A percentile compares a stretch with the other conserved stretches of the same genome.
These are phyloP conservation scores for Moxostoma hubbsi DNA, from an alignment of 2,797 vertebrate species.

Conservation along the genomic window DNA sequence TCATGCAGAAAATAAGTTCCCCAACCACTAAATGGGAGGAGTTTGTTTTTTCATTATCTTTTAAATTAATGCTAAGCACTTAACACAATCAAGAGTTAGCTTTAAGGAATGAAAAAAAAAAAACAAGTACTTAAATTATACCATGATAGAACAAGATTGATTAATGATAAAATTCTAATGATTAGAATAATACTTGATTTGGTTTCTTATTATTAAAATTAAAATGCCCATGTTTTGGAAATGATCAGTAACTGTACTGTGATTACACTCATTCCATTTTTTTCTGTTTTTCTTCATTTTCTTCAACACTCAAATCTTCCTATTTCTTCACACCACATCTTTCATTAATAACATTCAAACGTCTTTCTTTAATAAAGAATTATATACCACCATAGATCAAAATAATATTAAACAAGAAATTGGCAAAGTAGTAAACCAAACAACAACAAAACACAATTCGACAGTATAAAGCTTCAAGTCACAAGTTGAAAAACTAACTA, in stretches of 20 bases:
- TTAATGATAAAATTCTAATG: conserved; percentile 71
- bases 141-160: conserved; percentile 39
- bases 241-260: conserved; percentile 41
- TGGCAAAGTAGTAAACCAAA: conserved; percentile 78
- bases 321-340: conserved; percentile 69
- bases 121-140: not conserved
- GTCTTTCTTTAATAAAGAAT: conserved; percentile 84
- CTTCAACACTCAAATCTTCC: conserved; percentile 60
- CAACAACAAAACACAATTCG: conserved; percentile 87
- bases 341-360: conserved; percentile 91
- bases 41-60: conserved; percentile 73
- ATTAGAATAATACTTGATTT: conserved; percentile 69
- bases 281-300: conserved; percentile 10
- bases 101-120: conserved; percentile 21
- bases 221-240: conserved; percentile 19
- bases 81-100: conserved; percentile 87
- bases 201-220: conserved; percentile 66
- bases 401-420: conserved; percentile 69
- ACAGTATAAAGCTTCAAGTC: conserved; percentile 99
- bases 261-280: conserved; percentile 49
- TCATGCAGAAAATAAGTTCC: conserved; percentile 89
- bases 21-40: conserved; percentile 76
- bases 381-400: conserved; percentile 63
- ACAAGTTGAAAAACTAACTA: conserved; percentile 99
- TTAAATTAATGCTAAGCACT: conserved; percentile 86